Evolutionary conservation across 2,113 vertebrate species (phyloP), one percentile per base, ranked within the genome.

Genomic region (Oreochromis niloticus): DNA sequence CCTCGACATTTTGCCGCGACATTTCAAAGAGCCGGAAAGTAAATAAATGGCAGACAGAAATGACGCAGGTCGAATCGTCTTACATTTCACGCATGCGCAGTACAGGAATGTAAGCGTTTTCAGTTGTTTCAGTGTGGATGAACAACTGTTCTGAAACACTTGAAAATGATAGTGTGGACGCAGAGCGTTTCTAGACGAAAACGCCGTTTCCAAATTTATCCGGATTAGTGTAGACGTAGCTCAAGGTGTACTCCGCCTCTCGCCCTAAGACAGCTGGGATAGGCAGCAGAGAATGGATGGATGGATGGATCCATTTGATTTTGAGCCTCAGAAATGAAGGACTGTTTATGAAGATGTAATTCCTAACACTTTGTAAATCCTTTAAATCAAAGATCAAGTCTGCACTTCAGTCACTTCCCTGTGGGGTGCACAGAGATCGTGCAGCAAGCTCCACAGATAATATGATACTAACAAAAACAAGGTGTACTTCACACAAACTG

Each of bases 381-480:
- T 32, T 63, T 0, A 63, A 63, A 63, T 36, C 32, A 63, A 11
- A 63, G 59, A 7, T 36, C 32, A 63, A 36, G 9, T 63, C 59
- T 63, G 59, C 32, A n/a, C 3, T 34, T 34, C 1, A 1, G 14
- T 63, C 59, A 63, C 32, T 63, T 63, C 27, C 56, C 56, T 59
- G 57, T 61, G 0, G 0, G 57, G 0, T 17, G 61, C 36, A 17
- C 9, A 4, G 59, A 12, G 59, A 11, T 34, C 0, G 3, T 34
- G 59, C 30, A 34, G 16, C 59, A 34, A 34, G 5, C 59, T 63
- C 30, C 59, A 19, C 59, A 63, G 59, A 63, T 36, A 63, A 1
- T 63, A 63, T 2, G 17, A 36, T 36, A 19, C 16, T 61, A 19
- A 2, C 10, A 61, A 27, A 14, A 14, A 59, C 13, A 0, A 32